Evolutionary conservation across 2,113 vertebrate species (phyloP).

Genomic region (Telmatochromis sp.): DNA sequence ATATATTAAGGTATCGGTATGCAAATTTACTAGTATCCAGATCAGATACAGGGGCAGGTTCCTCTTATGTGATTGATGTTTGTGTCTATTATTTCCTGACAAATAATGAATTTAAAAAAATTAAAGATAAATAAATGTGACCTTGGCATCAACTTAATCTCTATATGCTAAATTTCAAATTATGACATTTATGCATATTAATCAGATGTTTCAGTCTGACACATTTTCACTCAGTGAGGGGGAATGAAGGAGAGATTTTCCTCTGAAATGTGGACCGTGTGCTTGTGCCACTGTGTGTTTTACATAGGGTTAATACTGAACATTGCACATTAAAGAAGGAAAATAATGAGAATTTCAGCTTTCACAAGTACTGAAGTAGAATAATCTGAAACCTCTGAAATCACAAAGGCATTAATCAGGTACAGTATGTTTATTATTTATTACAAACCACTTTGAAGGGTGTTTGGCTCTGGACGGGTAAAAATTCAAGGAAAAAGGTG

Average conservation of each 20-base stretch:
- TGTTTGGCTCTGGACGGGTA: neutral
- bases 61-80: neutral
- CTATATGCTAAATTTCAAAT: neutral
- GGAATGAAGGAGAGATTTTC: neutral
- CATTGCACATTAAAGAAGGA: neutral
- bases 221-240: neutral
- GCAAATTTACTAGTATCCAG: neutral
- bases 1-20: neutral
- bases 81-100: neutral
- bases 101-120: neutral
- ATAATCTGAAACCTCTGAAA: neutral
- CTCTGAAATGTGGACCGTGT: neutral
- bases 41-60: neutral
- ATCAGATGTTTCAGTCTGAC: neutral
- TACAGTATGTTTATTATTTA: neutral
- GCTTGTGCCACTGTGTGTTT: neutral
- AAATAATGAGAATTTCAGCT: rapidly evolving
- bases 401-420: neutral
- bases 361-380: rapidly evolving
- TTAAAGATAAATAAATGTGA: neutral
- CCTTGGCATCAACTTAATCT: neutral
- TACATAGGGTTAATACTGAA: rapidly evolving
- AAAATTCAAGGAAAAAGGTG: neutral
- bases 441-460: neutral
- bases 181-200: neutral